Evolutionary conservation across 2,888 invertebrate species (phyloP), one percentile per base, ranked within the genome.

Genomic region (Blera fallax): DNA sequence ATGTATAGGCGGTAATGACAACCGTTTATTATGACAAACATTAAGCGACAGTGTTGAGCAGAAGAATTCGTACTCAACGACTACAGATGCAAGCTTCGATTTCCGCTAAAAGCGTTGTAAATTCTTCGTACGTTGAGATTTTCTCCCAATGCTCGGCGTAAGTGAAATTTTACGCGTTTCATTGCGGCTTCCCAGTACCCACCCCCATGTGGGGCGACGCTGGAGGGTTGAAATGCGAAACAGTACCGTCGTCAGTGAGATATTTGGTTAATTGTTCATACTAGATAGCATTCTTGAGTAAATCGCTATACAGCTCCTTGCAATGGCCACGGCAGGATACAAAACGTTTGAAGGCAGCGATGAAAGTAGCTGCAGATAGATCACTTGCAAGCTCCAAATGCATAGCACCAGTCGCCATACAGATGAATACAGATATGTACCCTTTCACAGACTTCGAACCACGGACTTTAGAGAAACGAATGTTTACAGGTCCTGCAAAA

Each of bases 161-260:
- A 43, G 16, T 14, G 40, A n/a, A 37, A n/a, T 37, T 37, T 16
- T 14, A 43, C 40, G 16, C 40, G 40, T 6, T 43, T 14, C 1
- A 45, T 58, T 8, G 58, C 45, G 18, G 18, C 21, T 32, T 72
- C 58, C 72, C 72, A 72, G 14, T 58, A 72, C 3, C 72, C 58
- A 10, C n/a, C n/a, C 72, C 72, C 72, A 72, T 72, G 45, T 58
- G 58, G 0, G 58, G 45, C n/a, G 43, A 27, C 0, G 21, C 40
- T 0, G 43, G 34, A 10, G 56, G 40, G 8, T 70, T 70, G 18
- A 70, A 70, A 14, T 56, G 21, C 70, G 40, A 70, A 27, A 14
- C 4, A 1, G 32, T 32, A 32, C 8, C 3, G 32, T 32, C 32
- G 5, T 32, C 32, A n/a, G 32, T 6, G 8, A 32, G 32, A 6